Base-by-base conservation (phyloP, 2,113 vertebrate genomes). In the Leucopternis melanops region DNA sequence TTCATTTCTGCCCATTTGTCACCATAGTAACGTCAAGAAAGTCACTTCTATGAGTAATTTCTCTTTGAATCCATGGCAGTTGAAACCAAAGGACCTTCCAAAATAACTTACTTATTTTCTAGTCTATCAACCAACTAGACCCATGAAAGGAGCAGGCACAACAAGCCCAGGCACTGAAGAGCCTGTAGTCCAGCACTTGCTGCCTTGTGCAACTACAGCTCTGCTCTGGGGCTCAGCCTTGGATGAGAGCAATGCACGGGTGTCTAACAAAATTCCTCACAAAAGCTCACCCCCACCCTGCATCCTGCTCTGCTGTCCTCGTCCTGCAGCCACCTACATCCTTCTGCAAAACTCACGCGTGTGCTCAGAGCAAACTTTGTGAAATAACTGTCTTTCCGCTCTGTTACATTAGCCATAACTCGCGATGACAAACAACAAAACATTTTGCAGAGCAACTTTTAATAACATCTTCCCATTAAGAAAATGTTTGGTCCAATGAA, bases 201-300 rank as follows among this genome's bases (percentile, higher is more conserved):
- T 73, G 67, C 86, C 72, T 21, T 13, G 10, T 18, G 45, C 54
- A 11, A 1, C 6, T 6, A 3, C 66, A 75, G 57, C 66, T 29
- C 8, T n/a, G 63, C 27, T 8, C 38, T 4, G 57, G 23, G 54
- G 45, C 44, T 54, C 63, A 26, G 77, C 3, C 44, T n/a, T 3
- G 1, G 16, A 0, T 5, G 58, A 4, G 36, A 62, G 72, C 77
- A 36, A 13, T 2, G 1, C 49, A 19, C 2, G 2, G 50, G 2
- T 5, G 38, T 10, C 42, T 15, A 25, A 13, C 58, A 22, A 17
- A 3, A 7, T 19, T 2, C 19, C 42, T 57, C 29, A 13, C 5
- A 7, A 11, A 6, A 7, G 45, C 38, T 13, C 44, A 4, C 31
- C 32, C 3, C 0, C 52, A 27, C 10, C 36, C 62, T 6, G 20